Evolutionary conservation across 2,113 vertebrate species (phyloP), one percentile per base, ranked within the genome.

Genomic region (Corynorhinus townsendii): DNA sequence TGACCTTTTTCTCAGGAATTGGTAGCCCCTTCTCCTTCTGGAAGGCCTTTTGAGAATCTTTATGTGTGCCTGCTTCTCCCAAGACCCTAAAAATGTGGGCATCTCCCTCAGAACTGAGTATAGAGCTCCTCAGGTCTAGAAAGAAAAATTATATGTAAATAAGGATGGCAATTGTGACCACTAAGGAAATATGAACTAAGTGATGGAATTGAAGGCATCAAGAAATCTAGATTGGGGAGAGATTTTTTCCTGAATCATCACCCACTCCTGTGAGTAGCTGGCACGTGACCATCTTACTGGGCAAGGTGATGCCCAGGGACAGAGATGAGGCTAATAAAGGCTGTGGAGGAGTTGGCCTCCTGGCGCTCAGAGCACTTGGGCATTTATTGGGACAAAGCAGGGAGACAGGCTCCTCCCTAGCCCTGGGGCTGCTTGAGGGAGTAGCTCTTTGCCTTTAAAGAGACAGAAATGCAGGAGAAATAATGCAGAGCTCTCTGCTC

Each of bases 401-500:
- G 54, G 45, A 66, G 30, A 38, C 8, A 91, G 81, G 11, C 49
- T 66, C 59, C 24, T 90, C 30, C 22, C 24, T 15, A 75, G 40
- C 15, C 15, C 15, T 38, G 52, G 76, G 28, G 5, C 33, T 64
- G 24, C 26, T 76, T 28, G 14, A 59, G 38, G 52, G 38, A 45
- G 12, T 26, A 22, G 4, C 86, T 91, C 72, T 91, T 28, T 62
- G 5, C 30, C 54, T 89, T 76, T n/a, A 54, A 45, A 90, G 66
- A 75, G 72, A 84, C 20, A 91, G 75, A 88, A 93, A 35, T 83
- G 26, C n/a, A 40, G 81, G 35, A 93, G 79, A 90, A 81, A 64
- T 49, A 12, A n/a, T 4, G 15, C 24, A 81, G 19, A 43, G 24
- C 26, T 95, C 6, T 38, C n/a, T 90, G 81, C 12, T 16, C 47